Percentiles rank a stretch among this genome's conserved stretches.
Evolutionary conservation across 1,140 invertebrate species (phyloP).

Genomic region (Drosophila kepulauana): DNA sequence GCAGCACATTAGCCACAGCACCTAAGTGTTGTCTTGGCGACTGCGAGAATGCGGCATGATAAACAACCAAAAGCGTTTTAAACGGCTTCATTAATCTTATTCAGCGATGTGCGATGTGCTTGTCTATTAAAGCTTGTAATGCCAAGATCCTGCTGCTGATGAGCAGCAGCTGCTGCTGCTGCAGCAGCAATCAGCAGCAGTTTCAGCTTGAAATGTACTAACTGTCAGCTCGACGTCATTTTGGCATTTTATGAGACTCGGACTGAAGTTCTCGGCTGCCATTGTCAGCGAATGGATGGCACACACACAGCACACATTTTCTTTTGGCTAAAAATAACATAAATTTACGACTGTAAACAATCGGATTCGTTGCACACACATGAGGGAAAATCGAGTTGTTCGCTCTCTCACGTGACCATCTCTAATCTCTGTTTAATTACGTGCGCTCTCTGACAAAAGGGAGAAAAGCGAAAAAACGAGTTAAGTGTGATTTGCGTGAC

Average conservation of each 20-base stretch:
- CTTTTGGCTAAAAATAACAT: neutral
- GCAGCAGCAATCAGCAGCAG: constrained; percentile 66
- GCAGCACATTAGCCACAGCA: constrained; percentile 65
- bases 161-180: constrained; percentile 21
- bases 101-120: constrained; percentile 64
- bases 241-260: constrained; percentile 73
- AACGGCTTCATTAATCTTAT: constrained; percentile 84
- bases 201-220: constrained; percentile 71
- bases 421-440: constrained; percentile 53
- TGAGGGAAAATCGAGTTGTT: neutral
- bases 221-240: constrained; percentile 80
- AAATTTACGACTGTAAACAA: constrained; percentile 29
- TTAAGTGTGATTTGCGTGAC: constrained; percentile 57
- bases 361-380: constrained; percentile 26
- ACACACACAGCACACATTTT: neutral
- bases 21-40: constrained; percentile 32
- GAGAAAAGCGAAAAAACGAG: constrained; percentile 13
- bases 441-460: neutral
- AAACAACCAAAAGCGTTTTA: constrained; percentile 84
- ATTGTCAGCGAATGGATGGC: constrained; percentile 17
- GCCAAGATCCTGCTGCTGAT: constrained; percentile 30
- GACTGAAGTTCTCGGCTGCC: neutral
- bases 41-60: constrained; percentile 66
- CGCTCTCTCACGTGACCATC: constrained; percentile 46
- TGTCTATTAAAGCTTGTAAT: constrained; percentile 83